These are phyloP conservation scores for Eupleurogrammus muticus DNA, from an alignment of 2,797 vertebrate genomes.

Conservation along the genomic window DNA sequence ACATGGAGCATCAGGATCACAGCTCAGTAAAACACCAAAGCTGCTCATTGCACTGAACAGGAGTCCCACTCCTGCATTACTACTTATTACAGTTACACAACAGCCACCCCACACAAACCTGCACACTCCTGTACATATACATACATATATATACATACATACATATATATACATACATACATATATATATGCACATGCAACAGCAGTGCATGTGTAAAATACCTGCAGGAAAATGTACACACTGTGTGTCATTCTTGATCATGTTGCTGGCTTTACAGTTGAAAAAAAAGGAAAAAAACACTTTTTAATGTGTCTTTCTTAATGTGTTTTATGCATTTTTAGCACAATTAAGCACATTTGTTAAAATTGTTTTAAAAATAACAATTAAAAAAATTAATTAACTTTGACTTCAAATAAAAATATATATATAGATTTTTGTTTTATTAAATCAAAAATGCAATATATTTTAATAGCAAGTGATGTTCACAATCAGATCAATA, in stretches of 20 bases:
- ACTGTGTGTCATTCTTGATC: background rate
- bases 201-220: slow-evolving; percentile 38
- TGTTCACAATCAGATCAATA: slow-evolving; percentile 13
- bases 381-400: slow-evolving; percentile 3
- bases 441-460: background rate
- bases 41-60: slow-evolving; percentile 57
- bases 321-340: slow-evolving; percentile 5
- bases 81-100: slow-evolving; percentile 78
- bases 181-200: slow-evolving; percentile 34
- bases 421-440: no score
- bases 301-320: slow-evolving; percentile 1
- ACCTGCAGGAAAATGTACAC: slow-evolving; percentile 44
- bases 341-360: background rate
- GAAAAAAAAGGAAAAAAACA: background rate
- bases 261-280: slow-evolving; percentile 7
- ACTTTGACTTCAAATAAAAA: slow-evolving; percentile 5
- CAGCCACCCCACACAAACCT: slow-evolving; percentile 54
- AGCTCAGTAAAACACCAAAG: slow-evolving; percentile 62
- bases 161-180: no score
- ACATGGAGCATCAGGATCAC: slow-evolving; percentile 77
- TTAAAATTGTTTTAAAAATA: slow-evolving; percentile 1
- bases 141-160: no score
- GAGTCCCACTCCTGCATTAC: slow-evolving; percentile 77
- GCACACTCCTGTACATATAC: slow-evolving; percentile 39
- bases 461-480: slow-evolving; percentile 4